These are phyloP conservation scores for Drosophila fulvimacula DNA, from an alignment of 2,888 invertebrate genomes.

Conservation along the genomic window DNA sequence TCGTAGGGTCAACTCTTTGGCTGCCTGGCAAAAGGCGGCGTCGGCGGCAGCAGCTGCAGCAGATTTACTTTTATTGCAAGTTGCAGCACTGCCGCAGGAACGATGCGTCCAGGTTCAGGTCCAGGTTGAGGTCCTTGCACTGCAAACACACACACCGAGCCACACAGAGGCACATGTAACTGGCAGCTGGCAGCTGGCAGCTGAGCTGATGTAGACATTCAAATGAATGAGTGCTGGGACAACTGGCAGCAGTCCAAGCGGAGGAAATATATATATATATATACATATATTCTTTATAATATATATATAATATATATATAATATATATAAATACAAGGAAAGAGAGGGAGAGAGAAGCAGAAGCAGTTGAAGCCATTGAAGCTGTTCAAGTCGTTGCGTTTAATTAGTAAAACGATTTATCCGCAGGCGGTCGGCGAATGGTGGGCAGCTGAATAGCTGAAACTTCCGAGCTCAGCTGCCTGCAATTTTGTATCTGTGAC, in stretches of 20 bases:
- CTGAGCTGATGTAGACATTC: slow-evolving; percentile 68
- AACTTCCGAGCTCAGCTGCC: slow-evolving; percentile 12
- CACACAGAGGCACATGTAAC: slow-evolving; percentile 9
- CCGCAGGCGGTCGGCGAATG: slow-evolving; percentile 6
- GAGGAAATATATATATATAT: background rate
- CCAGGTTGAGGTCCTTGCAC: slow-evolving; percentile 20
- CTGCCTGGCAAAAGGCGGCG: slow-evolving; percentile 1
- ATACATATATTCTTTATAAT: no score
- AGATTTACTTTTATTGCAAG: slow-evolving; percentile 78
- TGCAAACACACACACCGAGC: slow-evolving; percentile 13
- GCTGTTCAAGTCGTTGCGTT: slow-evolving; percentile 28
- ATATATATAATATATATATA: background rate
- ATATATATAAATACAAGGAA: background rate
- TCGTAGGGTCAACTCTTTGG: slow-evolving; percentile 9
- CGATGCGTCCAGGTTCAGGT: slow-evolving; percentile 41
- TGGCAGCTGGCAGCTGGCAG: slow-evolving; percentile 23
- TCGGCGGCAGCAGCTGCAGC: slow-evolving; percentile 35
- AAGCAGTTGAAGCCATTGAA: background rate
- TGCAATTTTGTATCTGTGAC: slow-evolving; percentile 31
- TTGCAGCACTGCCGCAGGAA: slow-evolving; percentile 60
- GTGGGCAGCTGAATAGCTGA: slow-evolving; percentile 14
- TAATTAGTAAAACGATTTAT: slow-evolving; percentile 52
- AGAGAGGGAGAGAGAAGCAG: background rate
- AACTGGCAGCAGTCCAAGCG: slow-evolving; percentile 19
- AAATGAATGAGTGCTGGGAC: slow-evolving; percentile 64